Conservation (phyloP, 2,888 invertebrate species). For the Agrilus mali region DNA sequence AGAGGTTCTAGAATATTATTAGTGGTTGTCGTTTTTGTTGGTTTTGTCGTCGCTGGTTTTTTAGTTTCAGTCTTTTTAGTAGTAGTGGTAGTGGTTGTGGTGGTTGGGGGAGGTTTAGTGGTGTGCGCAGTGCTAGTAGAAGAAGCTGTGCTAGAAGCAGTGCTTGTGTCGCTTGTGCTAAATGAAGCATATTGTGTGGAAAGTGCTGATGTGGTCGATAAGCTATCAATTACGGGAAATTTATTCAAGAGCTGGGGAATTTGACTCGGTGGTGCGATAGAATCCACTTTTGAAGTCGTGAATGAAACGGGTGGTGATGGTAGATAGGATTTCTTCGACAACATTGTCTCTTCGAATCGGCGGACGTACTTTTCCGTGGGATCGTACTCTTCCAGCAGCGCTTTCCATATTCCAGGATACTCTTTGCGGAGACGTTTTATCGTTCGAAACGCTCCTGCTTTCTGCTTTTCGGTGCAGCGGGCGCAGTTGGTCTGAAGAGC, state of each 20-base stretch:
- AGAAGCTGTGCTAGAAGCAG: conserved; percentile 9
- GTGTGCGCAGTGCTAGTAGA: conserved; percentile 8
- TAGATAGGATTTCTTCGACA: too few relatives aligned
- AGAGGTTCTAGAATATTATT: not conserved
- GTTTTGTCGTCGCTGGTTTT: conserved; percentile 4
- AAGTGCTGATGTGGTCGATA: not conserved
- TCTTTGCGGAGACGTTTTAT: conserved; percentile 51
- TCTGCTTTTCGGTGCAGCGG: conserved; percentile 55
- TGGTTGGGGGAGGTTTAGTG: conserved; percentile 1
- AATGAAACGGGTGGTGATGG: not conserved
- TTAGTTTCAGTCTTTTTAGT: conserved; percentile 1
- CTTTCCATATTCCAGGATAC: conserved; percentile 54
- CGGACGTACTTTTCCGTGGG: conserved; percentile 50
- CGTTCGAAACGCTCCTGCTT: conserved; percentile 48
- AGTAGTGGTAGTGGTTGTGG: conserved; percentile 4
- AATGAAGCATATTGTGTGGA: conserved; percentile 5
- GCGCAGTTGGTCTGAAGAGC: conserved; percentile 53
- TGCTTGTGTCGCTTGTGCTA: conserved; percentile 6
- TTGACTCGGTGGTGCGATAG: not conserved
- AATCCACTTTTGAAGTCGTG: not conserved
- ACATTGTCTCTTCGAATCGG: conserved; percentile 31
- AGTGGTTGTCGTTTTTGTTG: conserved; percentile 3
- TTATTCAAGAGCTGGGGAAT: too few relatives aligned
- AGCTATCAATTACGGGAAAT: too few relatives aligned
- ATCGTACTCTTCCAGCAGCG: conserved; percentile 52